Conservation (phyloP, 2,888 invertebrate species). For the Eurytoma adleriae region DNA sequence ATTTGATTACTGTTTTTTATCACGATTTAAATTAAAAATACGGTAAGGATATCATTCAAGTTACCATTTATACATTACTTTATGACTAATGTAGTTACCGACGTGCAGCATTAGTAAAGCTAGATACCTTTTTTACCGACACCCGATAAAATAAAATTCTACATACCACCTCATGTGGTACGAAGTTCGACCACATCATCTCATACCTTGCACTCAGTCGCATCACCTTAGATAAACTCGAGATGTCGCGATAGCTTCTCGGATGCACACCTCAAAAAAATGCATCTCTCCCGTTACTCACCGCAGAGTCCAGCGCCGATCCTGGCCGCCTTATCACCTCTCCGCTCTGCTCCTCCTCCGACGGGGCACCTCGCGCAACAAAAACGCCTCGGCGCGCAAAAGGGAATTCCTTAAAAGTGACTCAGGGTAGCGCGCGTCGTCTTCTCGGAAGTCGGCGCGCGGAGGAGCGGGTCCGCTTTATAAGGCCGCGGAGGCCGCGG, state of each 20-base stretch:
- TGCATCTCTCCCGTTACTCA: background rate
- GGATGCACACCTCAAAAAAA: background rate
- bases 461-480: conserved; percentile 9
- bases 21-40: no score
- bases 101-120: no score
- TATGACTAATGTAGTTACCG: no score
- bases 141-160: background rate
- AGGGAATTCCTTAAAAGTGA: conserved; percentile 52
- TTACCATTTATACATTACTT: no score
- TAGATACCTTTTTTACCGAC: conserved; percentile 6
- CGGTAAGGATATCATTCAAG: no score
- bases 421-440: conserved; percentile 11
- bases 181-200: no score
- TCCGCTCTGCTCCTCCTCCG: background rate
- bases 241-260: background rate
- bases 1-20: no score
- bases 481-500: conserved; percentile 36
- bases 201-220: no score
- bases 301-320: background rate
- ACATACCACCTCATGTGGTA: background rate
- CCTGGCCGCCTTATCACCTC: background rate
- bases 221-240: background rate
- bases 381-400: conserved; percentile 20
- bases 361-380: background rate
- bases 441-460: conserved; percentile 37